These are phyloP conservation scores for Danionella cerebrum DNA, from an alignment of 2,113 vertebrate genomes.

Conservation along the genomic window DNA sequence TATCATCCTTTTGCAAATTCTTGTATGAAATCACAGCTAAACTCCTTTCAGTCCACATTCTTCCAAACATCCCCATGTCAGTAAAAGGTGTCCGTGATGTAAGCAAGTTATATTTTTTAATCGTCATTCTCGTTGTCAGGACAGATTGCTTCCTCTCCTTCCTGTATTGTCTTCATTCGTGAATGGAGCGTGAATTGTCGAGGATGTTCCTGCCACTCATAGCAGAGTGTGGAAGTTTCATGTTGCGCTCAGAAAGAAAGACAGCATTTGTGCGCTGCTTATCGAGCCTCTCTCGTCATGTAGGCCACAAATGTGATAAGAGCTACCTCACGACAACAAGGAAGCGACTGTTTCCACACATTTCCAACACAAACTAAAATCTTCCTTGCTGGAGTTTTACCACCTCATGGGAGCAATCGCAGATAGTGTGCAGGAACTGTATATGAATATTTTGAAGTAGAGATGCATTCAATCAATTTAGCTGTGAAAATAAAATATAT, in stretches of 20 bases:
- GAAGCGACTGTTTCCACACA: conserved; percentile 37
- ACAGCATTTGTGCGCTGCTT: conserved; percentile 39
- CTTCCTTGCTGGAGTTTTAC: conserved; percentile 10
- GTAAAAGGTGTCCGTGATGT: too few relatives aligned
- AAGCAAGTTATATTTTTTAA: too few relatives aligned
- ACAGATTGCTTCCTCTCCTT: conserved; percentile 8
- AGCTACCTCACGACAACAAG: conserved; percentile 36
- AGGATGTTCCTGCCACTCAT: conserved; percentile 49
- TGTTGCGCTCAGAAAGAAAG: conserved; percentile 45
- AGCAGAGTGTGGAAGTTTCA: conserved; percentile 32
- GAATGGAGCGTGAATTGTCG: conserved; percentile 34
- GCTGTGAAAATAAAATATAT: too few relatives aligned
- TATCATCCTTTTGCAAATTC: too few relatives aligned
- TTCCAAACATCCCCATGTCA: too few relatives aligned
- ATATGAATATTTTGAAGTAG: too few relatives aligned
- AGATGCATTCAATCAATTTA: too few relatives aligned
- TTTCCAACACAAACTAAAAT: conserved; percentile 17
- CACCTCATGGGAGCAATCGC: too few relatives aligned
- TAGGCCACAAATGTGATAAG: conserved; percentile 45
- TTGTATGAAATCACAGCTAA: too few relatives aligned
- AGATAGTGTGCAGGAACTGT: too few relatives aligned
- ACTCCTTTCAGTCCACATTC: too few relatives aligned
- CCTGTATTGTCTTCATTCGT: background rate
- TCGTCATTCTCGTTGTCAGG: too few relatives aligned
- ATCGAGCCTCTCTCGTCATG: conserved; percentile 39